These are phyloP conservation scores for Hesperia comma DNA, from an alignment of 2,888 invertebrate species.

Conservation along the genomic window DNA sequence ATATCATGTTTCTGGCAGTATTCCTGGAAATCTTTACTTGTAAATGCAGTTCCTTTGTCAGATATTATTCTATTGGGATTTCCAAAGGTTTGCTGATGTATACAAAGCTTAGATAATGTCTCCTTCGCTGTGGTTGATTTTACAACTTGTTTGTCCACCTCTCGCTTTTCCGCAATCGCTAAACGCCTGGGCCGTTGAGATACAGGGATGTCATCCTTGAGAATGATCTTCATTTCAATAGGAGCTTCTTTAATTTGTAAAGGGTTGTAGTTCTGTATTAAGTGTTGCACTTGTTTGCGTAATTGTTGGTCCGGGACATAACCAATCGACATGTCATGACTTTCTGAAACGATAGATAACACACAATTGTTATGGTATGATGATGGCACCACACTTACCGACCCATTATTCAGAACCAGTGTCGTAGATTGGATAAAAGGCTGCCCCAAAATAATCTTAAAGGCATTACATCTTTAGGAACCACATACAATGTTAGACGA, in stretches of 20 bases:
- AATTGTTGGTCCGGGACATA: conserved; percentile 5
- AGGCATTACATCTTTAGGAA: conserved; percentile 32
- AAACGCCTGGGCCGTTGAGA: conserved; percentile 41
- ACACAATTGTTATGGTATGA: too few relatives aligned
- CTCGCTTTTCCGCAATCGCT: conserved; percentile 32
- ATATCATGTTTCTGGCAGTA: too few relatives aligned
- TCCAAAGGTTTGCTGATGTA: too few relatives aligned
- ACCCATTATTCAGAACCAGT: conserved; percentile 22
- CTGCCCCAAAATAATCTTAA: conserved; percentile 34
- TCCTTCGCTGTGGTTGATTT: too few relatives aligned
- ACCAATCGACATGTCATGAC: conserved; percentile 5
- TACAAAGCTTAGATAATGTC: too few relatives aligned
- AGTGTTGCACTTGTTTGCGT: not conserved
- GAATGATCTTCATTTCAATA: conserved; percentile 41
- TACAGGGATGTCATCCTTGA: conserved; percentile 45
- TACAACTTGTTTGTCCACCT: not conserved
- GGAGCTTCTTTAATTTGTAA: conserved; percentile 40
- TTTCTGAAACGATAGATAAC: not conserved
- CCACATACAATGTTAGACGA: conserved; percentile 33
- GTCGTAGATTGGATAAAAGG: conserved; percentile 27
- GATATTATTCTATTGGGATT: too few relatives aligned
- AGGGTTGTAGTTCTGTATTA: conserved; percentile 6
- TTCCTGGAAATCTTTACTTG: too few relatives aligned
- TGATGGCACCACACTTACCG: not conserved
- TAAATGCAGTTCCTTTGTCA: too few relatives aligned